Evolutionary conservation across 2,113 vertebrate species (phyloP).

Genomic region (Rafetus swinhoei): DNA sequence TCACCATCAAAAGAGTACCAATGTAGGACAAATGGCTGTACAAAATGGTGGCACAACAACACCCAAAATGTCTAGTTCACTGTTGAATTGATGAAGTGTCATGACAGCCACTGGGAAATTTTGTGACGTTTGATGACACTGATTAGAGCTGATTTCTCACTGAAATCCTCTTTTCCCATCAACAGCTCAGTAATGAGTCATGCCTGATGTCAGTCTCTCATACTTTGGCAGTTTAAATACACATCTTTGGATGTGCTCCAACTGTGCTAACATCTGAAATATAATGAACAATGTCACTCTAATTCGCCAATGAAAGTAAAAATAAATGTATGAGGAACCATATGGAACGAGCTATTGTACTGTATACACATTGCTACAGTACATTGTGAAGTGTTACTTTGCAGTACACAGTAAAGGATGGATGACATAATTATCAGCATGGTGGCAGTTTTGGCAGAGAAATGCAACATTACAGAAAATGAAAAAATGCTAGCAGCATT

Average conservation of each 20-base stretch:
- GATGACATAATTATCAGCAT: neutral
- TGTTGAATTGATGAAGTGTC: constrained; percentile 37
- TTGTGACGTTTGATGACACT: constrained; percentile 26
- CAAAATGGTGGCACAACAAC: neutral
- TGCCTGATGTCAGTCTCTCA: constrained; percentile 21
- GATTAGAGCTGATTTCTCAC: constrained; percentile 63
- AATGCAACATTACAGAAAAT: neutral
- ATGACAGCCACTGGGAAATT: constrained; percentile 28
- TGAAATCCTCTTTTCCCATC: constrained; percentile 55
- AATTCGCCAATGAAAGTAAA: constrained; percentile 30
- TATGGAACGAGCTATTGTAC: constrained; percentile 19
- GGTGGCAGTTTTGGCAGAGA: constrained; percentile 24
- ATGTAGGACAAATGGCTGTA: neutral
- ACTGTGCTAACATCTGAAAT: constrained; percentile 37
- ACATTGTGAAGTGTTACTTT: constrained; percentile 21
- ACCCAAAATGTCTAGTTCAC: neutral
- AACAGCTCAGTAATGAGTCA: constrained; percentile 42
- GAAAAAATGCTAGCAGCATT: neutral
- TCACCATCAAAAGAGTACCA: neutral
- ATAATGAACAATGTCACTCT: constrained; percentile 46
- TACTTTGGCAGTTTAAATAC: constrained; percentile 50
- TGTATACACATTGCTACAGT: neutral
- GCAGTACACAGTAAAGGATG: constrained; percentile 9
- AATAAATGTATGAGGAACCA: constrained; percentile 20
- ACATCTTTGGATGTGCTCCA: constrained; percentile 44